These are phyloP conservation scores for Eurosta solidaginis DNA, from an alignment of 1,140 invertebrate genomes.

Conservation along the genomic window DNA sequence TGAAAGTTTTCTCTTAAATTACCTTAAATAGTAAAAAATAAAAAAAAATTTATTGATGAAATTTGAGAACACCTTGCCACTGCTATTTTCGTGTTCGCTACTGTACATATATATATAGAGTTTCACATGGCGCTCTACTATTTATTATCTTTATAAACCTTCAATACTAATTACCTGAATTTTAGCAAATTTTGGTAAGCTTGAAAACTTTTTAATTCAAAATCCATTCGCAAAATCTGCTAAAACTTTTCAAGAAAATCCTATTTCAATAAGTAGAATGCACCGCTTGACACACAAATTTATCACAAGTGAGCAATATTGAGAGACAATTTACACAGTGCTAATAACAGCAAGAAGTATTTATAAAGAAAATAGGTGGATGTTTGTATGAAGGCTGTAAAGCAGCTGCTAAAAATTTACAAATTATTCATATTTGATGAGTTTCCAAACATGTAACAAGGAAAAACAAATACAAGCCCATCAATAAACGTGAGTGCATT, in stretches of 20 bases:
- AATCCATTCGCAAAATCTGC: background rate
- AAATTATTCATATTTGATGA: slow-evolving; percentile 5
- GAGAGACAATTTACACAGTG: background rate
- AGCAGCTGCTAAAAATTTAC: background rate
- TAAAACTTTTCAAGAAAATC: slow-evolving; percentile 11
- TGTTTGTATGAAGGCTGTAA: background rate
- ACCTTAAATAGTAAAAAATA: no score
- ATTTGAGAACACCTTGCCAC: no score
- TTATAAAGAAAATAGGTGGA: background rate
- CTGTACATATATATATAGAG: no score
- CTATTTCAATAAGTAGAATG: background rate
- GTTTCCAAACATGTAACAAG: background rate
- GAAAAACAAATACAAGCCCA: background rate
- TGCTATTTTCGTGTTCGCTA: no score
- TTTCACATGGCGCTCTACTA: no score
- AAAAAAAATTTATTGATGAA: no score
- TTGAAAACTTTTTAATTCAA: background rate
- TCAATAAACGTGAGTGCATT: background rate
- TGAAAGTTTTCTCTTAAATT: no score
- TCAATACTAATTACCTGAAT: background rate
- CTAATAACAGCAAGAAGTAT: background rate
- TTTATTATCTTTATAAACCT: background rate
- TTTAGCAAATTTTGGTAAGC: background rate
- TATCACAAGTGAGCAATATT: background rate
- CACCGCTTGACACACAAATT: background rate